Percentiles rank a stretch among this genome's conserved stretches.
Conservation (phyloP, 2,888 invertebrate genomes). For the Trissonchulus sp. region DNA sequence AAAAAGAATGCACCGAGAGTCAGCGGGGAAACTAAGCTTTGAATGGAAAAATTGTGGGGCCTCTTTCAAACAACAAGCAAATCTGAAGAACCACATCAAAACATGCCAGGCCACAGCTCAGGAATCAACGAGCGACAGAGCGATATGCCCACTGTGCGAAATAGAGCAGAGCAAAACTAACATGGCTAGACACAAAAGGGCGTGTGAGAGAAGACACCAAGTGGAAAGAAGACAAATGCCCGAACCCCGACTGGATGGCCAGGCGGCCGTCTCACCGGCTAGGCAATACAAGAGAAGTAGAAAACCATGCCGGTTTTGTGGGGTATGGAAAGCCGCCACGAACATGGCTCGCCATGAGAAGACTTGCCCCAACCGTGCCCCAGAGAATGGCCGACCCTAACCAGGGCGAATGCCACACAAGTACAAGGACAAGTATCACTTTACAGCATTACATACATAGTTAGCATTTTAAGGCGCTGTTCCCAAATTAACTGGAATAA, state of each 20-base stretch:
- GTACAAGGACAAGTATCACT: no score
- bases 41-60: not conserved
- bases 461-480: no score
- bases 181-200: conserved; percentile 6
- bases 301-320: conserved; percentile 12
- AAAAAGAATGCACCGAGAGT: not conserved
- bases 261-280: not conserved
- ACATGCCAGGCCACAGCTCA: conserved; percentile 4
- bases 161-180: not conserved
- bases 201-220: not conserved
- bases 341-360: conserved; percentile 18
- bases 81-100: conserved; percentile 18
- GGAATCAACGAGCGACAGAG: not conserved
- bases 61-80: conserved; percentile 17
- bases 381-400: no score
- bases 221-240: no score
- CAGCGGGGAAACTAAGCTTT: not conserved
- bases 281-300: conserved; percentile 9
- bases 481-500: no score
- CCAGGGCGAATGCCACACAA: no score
- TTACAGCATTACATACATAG: no score
- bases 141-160: conserved; percentile 7
- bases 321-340: conserved; percentile 8
- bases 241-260: no score
- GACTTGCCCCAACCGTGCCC: no score